Conservation (phyloP, 1,140 invertebrate genomes). For the Rhizoglyphus robini region DNA sequence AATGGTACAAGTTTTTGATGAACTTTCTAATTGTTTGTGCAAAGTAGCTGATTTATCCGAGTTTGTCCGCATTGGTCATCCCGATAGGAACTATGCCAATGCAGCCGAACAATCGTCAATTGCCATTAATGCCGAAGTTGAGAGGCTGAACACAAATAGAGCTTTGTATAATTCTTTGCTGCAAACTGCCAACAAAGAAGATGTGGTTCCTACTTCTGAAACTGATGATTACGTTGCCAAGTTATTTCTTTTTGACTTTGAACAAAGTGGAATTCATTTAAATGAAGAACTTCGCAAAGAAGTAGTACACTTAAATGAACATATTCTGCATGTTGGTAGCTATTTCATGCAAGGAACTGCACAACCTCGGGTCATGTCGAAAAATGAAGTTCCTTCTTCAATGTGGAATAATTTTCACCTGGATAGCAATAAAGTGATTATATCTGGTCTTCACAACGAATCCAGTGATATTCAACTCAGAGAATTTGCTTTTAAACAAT, state of each 20-base stretch:
- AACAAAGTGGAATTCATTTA: constrained; percentile 88
- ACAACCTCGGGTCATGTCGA: constrained; percentile 47
- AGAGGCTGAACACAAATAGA: constrained; percentile 81
- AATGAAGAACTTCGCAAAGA: constrained; percentile 45
- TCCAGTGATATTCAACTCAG: constrained; percentile 54
- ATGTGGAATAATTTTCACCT: constrained; percentile 55
- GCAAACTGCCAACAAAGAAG: constrained; percentile 51
- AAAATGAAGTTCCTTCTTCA: constrained; percentile 49
- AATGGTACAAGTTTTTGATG: constrained; percentile 70
- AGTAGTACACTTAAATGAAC: constrained; percentile 72
- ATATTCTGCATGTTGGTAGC: constrained; percentile 63
- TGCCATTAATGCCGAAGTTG: constrained; percentile 71
- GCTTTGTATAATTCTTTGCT: constrained; percentile 61
- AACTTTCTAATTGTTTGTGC: constrained; percentile 80
- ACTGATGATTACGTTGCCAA: constrained; percentile 71
- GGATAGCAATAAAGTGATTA: constrained; percentile 53
- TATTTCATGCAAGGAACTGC: constrained; percentile 64
- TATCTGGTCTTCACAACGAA: constrained; percentile 62
- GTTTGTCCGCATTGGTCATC: constrained; percentile 81
- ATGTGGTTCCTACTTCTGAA: constrained; percentile 48
- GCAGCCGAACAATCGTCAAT: constrained; percentile 66
- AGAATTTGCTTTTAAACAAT: constrained; percentile 76
- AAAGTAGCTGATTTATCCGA: constrained; percentile 90
- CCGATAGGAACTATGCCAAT: constrained; percentile 50
- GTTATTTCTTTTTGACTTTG: constrained; percentile 89